Conservation (phyloP, 2,888 invertebrate species). For the Troides oblongomaculatus region DNA sequence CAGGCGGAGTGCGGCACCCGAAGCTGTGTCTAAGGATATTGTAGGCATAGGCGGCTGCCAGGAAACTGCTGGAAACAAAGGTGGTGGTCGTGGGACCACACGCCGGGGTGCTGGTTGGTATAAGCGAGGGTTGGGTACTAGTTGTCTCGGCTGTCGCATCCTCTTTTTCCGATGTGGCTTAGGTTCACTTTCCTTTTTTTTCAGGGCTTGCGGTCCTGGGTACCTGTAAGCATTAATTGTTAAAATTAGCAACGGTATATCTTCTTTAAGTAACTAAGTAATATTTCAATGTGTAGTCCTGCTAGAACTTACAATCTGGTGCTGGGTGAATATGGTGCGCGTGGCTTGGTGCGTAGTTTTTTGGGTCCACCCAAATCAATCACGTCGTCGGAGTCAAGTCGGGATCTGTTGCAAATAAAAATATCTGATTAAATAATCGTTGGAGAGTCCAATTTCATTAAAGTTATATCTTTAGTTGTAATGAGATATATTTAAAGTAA, state of each 20-base stretch:
- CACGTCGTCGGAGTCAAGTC: not conserved
- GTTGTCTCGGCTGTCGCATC: not conserved
- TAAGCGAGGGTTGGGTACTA: slow-evolving; percentile 19
- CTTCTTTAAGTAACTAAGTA: too few relatives aligned
- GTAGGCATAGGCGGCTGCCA: slow-evolving; percentile 7
- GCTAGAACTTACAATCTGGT: slow-evolving; percentile 15
- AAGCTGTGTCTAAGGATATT: slow-evolving; percentile 15
- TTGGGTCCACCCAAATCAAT: slow-evolving; percentile 20
- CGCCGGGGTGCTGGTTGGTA: slow-evolving; percentile 6
- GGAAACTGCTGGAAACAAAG: slow-evolving; percentile 3
- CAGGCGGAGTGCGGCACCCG: slow-evolving; percentile 16
- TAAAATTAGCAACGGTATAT: too few relatives aligned
- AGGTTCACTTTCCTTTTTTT: slow-evolving; percentile 5
- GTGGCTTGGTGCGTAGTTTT: not conserved
- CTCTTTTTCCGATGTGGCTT: slow-evolving; percentile 2
- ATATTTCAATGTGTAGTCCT: not conserved
- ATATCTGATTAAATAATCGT: not conserved
- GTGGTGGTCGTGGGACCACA: not conserved
- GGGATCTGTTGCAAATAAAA: not conserved
- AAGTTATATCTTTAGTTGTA: not conserved
- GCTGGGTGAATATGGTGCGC: slow-evolving; percentile 10
- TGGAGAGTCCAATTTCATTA: not conserved
- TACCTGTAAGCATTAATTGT: slow-evolving; percentile 4
- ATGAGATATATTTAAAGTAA: not conserved
- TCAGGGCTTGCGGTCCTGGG: slow-evolving; percentile 7